Percentiles rank a stretch among this genome's conserved stretches.
Evolutionary conservation across 2,888 invertebrate genomes (phyloP).

Genomic region (Ditula angustiorana): DNA sequence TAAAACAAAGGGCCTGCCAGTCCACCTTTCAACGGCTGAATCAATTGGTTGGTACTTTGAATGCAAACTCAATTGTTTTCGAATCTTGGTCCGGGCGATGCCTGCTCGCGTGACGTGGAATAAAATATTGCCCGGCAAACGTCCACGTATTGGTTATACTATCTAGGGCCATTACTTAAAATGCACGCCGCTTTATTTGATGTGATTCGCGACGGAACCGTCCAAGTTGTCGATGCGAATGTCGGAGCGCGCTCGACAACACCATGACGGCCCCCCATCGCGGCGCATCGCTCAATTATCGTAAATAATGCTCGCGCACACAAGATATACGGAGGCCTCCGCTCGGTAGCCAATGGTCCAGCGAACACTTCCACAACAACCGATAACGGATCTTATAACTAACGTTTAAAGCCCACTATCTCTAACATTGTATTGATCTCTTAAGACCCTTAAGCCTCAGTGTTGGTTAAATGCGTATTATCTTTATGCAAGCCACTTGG

Average conservation of each 20-base stretch:
- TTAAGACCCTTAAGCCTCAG: constrained; percentile 67
- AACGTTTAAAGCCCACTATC: constrained; percentile 57
- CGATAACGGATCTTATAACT: constrained; percentile 60
- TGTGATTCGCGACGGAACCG: constrained; percentile 84
- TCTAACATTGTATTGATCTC: constrained; percentile 50
- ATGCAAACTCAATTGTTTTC: constrained; percentile 86
- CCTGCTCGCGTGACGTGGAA: constrained; percentile 77
- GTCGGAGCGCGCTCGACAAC: constrained; percentile 83
- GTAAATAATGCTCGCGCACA: constrained; percentile 85
- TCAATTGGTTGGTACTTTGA: constrained; percentile 83
- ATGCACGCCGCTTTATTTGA: constrained; percentile 84
- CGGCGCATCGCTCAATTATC: constrained; percentile 86
- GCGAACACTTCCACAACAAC: constrained; percentile 54
- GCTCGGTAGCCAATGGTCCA: constrained; percentile 78
- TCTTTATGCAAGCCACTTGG: constrained; percentile 85
- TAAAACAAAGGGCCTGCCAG: constrained; percentile 84
- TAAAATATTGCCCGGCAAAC: constrained; percentile 80
- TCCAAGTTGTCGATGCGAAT: constrained; percentile 84
- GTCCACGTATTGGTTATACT: constrained; percentile 83
- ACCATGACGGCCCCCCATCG: constrained; percentile 85
- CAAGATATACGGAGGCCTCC: constrained; percentile 81
- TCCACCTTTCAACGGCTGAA: constrained; percentile 83
- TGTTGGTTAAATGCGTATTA: constrained; percentile 80
- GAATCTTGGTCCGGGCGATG: constrained; percentile 74
- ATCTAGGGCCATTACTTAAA: constrained; percentile 85